Base-by-base conservation (phyloP, 2,888 invertebrate genomes). In the Hesperia comma region DNA sequence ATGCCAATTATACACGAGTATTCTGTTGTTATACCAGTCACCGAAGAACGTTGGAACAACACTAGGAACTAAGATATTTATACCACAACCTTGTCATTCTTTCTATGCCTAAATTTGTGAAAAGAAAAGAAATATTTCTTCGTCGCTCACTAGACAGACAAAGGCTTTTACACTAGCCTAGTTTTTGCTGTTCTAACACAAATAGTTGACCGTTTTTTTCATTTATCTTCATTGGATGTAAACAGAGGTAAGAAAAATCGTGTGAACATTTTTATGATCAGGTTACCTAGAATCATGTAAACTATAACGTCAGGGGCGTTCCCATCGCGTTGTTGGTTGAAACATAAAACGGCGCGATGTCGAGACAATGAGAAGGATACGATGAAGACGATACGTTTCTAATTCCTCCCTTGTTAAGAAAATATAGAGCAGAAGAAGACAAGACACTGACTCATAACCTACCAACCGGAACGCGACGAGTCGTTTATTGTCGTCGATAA, bases 101-200 rank as follows among this genome's bases (percentile, higher is more conserved):
- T 43, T 66, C 43, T 60, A 43, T 66, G 60, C 37, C 60, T 60
- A 60, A 66, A 53, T 49, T 66, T 66, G 60, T 43, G 15, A 54
- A 41, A 66, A 66, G 54, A 66, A 64, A 61, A 66, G 57, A 64
- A 60, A 58, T 54, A 60, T 60, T 66, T 60, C 60, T 46, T 60
- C 37, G 46, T 60, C 43, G 33, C 46, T 46, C 66, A 43, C 58
- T 41, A 26, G 51, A 66, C 17, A 66, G 15, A 66, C 60, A 66
- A 66, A 66, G 37, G 54, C 53, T 15, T 46, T 37, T 57, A 17
- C 17, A 40, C 21, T 58, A 53, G 43, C 66, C 60, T 46, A 60
- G 66, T 60, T 66, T 57, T 54, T 60, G 54, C 53, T 51, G 32
- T 58, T 64, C 4, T 54, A 26, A 43, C 17, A 46, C 54, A 66